These are phyloP conservation scores for Ceratitis capitata DNA, from an alignment of 1,140 invertebrate species.

Conservation along the genomic window DNA sequence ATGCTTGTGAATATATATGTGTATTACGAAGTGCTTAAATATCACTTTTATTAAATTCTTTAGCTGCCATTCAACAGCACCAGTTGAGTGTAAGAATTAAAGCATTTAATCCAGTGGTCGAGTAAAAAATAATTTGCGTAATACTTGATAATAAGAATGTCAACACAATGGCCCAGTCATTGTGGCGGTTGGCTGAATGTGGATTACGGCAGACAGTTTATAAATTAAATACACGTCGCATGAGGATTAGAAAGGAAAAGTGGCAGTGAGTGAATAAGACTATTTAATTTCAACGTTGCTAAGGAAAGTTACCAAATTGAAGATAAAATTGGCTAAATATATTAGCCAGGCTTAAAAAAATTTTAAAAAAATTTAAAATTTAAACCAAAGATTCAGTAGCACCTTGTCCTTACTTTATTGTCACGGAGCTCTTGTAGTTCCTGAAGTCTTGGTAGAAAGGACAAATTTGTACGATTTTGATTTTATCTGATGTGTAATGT, in stretches of 20 bases:
- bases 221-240: not conserved
- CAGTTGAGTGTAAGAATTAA: not conserved
- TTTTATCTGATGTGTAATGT: no score
- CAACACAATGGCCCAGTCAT: not conserved
- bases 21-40: not conserved
- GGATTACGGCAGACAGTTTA: not conserved
- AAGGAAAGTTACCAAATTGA: not conserved
- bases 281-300: not conserved
- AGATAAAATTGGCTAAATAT: not conserved
- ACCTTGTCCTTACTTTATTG: no score
- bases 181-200: not conserved
- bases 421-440: no score
- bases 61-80: not conserved
- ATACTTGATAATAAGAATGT: not conserved
- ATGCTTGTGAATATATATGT: not conserved
- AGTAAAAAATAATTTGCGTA: not conserved
- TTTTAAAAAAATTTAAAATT: no score
- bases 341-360: no score
- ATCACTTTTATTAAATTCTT: not conserved
- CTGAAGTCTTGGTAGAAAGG: no score
- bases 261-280: no score
- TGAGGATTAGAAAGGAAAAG: not conserved
- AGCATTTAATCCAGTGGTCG: not conserved
- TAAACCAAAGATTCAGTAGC: no score
- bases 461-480: no score